phyloP scores from a whole-genome alignment of 2,113 vertebrate species.

The Xenopus borealis region DNA sequence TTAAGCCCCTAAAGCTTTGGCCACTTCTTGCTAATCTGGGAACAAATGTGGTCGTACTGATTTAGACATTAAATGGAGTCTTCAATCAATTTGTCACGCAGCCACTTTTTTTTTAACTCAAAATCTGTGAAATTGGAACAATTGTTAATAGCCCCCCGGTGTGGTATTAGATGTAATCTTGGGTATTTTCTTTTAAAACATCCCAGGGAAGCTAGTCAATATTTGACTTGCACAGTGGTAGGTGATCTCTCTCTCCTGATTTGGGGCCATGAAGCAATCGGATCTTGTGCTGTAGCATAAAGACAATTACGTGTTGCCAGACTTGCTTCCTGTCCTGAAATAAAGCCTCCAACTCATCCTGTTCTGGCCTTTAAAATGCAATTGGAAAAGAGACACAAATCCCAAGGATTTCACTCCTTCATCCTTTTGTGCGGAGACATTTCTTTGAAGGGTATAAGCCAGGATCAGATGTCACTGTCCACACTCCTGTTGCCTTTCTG shows the following conservation, averaged over 20 bases:
- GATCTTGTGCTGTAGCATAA: background rate
- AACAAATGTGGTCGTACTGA: background rate
- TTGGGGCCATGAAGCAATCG: conserved; percentile 3
- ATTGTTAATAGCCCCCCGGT: conserved; percentile 26
- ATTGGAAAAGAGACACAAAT: conserved; percentile 11
- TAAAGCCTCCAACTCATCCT: conserved; percentile 6
- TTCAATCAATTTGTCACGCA: background rate
- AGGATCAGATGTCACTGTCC: conserved; percentile 34
- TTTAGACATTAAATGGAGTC: background rate
- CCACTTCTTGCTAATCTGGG: background rate
- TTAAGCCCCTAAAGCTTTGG: background rate
- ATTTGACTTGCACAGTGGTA: conserved; percentile 10
- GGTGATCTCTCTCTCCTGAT: background rate
- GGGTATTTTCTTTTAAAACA: conserved; percentile 30
- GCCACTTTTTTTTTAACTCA: background rate
- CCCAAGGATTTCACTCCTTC: conserved; percentile 15
- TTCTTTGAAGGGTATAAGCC: conserved; percentile 32
- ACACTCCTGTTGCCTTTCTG: conserved; percentile 8
- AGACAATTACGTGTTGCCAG: conserved; percentile 1
- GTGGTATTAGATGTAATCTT: conserved; percentile 28
- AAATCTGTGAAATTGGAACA: conserved; percentile 16
- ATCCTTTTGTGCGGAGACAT: conserved; percentile 23
- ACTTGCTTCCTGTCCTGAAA: conserved; percentile 9
- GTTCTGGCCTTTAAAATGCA: background rate
- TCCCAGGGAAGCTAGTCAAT: conserved; percentile 19